Percentiles rank a stretch among this genome's conserved stretches.
phyloP scores from a whole-genome alignment of 2,797 vertebrate genomes.

The Enteromius trimaculatus region DNA sequence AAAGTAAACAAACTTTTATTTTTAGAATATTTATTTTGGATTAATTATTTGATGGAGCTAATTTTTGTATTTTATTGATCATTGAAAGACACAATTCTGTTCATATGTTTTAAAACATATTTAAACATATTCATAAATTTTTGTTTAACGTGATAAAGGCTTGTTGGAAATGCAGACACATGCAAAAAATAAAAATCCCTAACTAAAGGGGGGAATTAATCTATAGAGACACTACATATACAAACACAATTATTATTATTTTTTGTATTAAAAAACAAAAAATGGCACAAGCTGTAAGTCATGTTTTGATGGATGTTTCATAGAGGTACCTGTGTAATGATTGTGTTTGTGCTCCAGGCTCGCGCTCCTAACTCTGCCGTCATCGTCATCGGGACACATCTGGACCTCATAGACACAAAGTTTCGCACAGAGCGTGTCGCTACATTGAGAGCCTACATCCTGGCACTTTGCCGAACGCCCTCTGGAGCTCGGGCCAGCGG shows the following conservation, averaged over 20 bases:
- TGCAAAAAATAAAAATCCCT: not conserved
- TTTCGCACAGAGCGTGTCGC: constrained; percentile 93
- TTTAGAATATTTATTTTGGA: too few relatives aligned
- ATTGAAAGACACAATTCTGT: not conserved
- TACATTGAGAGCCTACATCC: constrained; percentile 89
- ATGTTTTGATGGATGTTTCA: not conserved
- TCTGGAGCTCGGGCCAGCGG: constrained; percentile 90
- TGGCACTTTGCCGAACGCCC: constrained; percentile 92
- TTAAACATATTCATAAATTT: not conserved
- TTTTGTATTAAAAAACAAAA: too few relatives aligned
- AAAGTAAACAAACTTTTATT: too few relatives aligned
- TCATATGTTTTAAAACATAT: not conserved
- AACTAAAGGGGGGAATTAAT: not conserved
- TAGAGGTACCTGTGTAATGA: not conserved
- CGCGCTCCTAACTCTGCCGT: constrained; percentile 93
- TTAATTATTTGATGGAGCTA: too few relatives aligned
- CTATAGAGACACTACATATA: too few relatives aligned
- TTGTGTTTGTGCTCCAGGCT: constrained; percentile 75
- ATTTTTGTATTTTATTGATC: not conserved
- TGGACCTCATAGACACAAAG: constrained; percentile 92
- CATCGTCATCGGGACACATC: constrained; percentile 92
- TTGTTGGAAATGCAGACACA: not conserved
- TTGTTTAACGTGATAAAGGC: not conserved
- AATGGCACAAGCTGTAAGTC: not conserved
- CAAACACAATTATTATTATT: not conserved